phyloP scores from a whole-genome alignment of 1,140 invertebrate genomes.

The Pseudomyrmex pallidus region DNA sequence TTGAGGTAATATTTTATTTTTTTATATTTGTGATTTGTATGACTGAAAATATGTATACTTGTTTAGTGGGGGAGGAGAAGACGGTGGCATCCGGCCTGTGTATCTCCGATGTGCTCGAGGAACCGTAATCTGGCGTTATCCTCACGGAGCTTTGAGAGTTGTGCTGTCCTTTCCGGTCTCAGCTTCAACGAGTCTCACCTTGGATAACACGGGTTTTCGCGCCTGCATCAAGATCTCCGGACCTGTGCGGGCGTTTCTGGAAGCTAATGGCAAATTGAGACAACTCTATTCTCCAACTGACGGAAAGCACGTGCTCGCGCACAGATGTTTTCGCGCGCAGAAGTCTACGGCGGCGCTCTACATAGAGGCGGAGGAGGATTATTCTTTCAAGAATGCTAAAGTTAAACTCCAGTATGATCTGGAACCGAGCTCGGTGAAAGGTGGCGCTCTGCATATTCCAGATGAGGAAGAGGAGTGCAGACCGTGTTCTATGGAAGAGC shows the following conservation, averaged over 20 bases:
- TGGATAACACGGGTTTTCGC: conserved; percentile 86
- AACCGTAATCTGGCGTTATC: conserved; percentile 90
- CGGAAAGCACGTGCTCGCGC: conserved; percentile 86
- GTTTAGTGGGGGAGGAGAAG: conserved; percentile 80
- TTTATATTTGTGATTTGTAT: not conserved
- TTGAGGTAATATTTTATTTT: not conserved
- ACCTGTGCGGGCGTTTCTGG: conserved; percentile 89
- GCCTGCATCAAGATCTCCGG: conserved; percentile 88
- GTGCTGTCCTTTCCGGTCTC: conserved; percentile 85
- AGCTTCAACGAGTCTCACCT: not conserved
- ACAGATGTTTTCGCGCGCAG: conserved; percentile 88
- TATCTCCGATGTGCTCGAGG: conserved; percentile 91
- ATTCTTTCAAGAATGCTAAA: conserved; percentile 80
- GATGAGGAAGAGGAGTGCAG: conserved; percentile 88
- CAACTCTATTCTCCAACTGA: conserved; percentile 88
- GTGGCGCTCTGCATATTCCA: conserved; percentile 66
- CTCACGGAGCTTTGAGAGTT: conserved; percentile 90
- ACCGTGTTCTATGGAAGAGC: conserved; percentile 90
- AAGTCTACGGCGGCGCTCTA: conserved; percentile 90
- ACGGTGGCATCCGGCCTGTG: conserved; percentile 90
- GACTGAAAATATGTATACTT: not conserved
- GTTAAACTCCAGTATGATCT: conserved; percentile 90
- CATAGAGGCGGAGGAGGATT: conserved; percentile 87
- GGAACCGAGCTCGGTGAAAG: conserved; percentile 79
- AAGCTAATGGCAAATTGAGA: conserved; percentile 88